Percentiles rank a stretch among this genome's conserved stretches.
Conservation (phyloP, 2,797 vertebrate species). For the Muscicapa comitata region DNA sequence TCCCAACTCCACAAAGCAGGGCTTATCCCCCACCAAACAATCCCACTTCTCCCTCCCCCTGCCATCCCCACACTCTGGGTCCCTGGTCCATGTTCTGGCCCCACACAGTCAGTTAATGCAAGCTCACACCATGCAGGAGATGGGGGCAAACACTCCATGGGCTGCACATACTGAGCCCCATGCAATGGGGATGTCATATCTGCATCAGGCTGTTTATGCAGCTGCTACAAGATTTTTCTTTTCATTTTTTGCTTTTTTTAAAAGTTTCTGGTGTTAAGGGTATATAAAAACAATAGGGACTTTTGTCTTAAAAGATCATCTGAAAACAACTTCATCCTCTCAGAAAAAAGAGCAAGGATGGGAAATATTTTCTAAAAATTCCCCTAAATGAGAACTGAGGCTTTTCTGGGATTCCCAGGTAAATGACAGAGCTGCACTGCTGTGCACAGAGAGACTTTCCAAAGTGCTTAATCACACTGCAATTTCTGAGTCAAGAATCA, state of each 20-base stretch:
- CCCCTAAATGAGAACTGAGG: neutral
- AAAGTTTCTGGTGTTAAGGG: neutral
- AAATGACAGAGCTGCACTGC: neutral
- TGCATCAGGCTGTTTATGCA: neutral
- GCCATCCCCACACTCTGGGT: neutral
- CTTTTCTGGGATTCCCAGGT: conserved; percentile 29
- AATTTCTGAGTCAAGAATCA: neutral
- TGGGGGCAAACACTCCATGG: neutral
- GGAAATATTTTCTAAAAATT: neutral
- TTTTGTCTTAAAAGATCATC: neutral
- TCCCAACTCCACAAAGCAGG: neutral
- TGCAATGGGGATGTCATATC: neutral
- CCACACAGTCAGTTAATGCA: accelerated
- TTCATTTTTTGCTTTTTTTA: neutral
- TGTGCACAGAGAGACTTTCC: neutral
- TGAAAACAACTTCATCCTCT: neutral
- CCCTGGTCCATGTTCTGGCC: neutral
- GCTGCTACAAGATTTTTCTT: neutral
- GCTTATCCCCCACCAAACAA: neutral
- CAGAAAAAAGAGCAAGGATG: neutral
- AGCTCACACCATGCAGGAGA: neutral
- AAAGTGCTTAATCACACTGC: neutral
- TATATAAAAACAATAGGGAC: neutral
- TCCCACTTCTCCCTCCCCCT: neutral
- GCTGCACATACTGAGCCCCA: neutral